These are phyloP conservation scores for Drosophila mayaguana DNA, from an alignment of 2,888 invertebrate genomes.

Conservation along the genomic window DNA sequence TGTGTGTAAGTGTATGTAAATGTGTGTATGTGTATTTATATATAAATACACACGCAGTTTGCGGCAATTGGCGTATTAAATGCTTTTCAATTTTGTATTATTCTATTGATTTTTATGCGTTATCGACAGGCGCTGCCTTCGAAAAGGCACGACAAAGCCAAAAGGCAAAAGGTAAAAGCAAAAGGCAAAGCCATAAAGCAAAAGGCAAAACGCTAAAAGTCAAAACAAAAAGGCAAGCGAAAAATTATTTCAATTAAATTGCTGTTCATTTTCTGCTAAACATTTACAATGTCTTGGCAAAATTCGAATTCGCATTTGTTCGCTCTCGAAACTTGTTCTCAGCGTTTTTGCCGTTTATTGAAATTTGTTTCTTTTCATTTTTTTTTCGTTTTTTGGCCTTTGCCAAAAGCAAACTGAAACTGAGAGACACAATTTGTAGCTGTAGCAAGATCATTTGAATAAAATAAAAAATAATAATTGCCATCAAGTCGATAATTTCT, in stretches of 20 bases:
- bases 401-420: slow-evolving; percentile 28
- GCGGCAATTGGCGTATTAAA: slow-evolving; percentile 60
- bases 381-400: slow-evolving; percentile 32
- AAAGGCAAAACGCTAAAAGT: slow-evolving; percentile 14
- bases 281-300: slow-evolving; percentile 67
- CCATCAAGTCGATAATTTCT: slow-evolving; percentile 60
- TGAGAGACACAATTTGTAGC: slow-evolving; percentile 25
- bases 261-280: slow-evolving; percentile 76
- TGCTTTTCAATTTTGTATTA: slow-evolving; percentile 71
- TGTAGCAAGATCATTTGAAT: slow-evolving; percentile 25
- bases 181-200: slow-evolving; percentile 19
- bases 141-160: too few species aligned
- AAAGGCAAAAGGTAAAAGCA: not conserved
- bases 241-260: slow-evolving; percentile 68
- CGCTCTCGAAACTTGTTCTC: slow-evolving; percentile 62
- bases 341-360: slow-evolving; percentile 54
- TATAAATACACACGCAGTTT: not conserved
- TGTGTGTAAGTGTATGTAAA: slow-evolving; percentile 1
- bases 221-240: slow-evolving; percentile 27
- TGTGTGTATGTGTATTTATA: slow-evolving; percentile 6
- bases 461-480: slow-evolving; percentile 30
- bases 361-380: slow-evolving; percentile 38
- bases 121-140: slow-evolving; percentile 38
- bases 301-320: slow-evolving; percentile 30
- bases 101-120: slow-evolving; percentile 70